These are phyloP conservation scores for Edolisoma coerulescens DNA, from an alignment of 2,113 vertebrate genomes.

Conservation along the genomic window DNA sequence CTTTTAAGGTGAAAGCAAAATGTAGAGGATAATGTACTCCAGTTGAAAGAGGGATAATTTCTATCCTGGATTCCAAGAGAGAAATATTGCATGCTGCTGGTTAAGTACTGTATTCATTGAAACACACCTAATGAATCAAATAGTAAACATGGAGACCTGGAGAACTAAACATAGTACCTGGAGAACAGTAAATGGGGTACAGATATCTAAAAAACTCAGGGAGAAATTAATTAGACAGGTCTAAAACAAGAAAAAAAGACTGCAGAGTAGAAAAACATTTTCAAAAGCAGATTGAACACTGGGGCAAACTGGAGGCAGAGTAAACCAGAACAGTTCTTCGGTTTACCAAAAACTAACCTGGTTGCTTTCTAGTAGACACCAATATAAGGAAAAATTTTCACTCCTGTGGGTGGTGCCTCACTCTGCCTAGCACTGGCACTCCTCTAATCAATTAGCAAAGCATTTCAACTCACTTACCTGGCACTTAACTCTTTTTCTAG, in stretches of 20 bases:
- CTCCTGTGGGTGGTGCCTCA: neutral
- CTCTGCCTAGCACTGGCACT: neutral
- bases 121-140: neutral
- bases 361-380: neutral
- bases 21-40: neutral
- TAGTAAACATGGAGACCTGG: neutral
- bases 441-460: neutral
- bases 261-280: neutral
- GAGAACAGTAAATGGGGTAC: neutral
- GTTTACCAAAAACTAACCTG: neutral
- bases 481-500: neutral
- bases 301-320: neutral
- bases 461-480: neutral
- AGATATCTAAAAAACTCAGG: neutral
- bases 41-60: neutral
- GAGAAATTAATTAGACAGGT: neutral
- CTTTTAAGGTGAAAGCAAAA: neutral
- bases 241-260: neutral
- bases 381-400: neutral
- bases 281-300: neutral
- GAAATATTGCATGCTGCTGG: neutral
- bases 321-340: neutral
- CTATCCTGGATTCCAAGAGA: neutral
- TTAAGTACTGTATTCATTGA: neutral
- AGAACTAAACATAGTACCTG: too few relatives aligned